Evolutionary conservation across 2,888 invertebrate species (phyloP), one percentile per base, ranked within the genome.

Genomic region (Apantesis nais): DNA sequence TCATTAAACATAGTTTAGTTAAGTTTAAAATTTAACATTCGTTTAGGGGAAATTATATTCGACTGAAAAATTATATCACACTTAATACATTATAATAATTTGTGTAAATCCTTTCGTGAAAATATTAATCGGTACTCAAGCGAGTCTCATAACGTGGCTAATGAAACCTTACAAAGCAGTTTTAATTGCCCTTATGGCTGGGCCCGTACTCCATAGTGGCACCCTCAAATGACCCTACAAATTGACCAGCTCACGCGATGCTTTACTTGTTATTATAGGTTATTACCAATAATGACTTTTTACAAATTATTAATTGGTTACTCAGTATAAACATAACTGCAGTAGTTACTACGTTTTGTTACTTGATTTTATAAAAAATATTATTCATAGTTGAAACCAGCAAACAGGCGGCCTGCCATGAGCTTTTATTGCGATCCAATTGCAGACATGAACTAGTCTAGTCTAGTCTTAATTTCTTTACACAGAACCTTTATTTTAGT

Each of bases 241-340:
- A 94, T 93, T 94, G 92, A 92, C 89, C 88, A 87, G 86, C 88
- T 85, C 94, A 94, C 94, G 94, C 94, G 88, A 94, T 89, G 81
- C 84, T 87, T 87, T 80, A 83, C 86, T 88, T 79, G 76, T 75
- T 79, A 81, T 79, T 81, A 81, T 80, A 80, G 77, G 71, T 78
- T n/a, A 83, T 85, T 85, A 78, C 78, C 76, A 77, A 78, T 85
- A 85, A 85, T 82, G 77, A 73, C 72, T 75, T 61, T 73, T 74
- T 75, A 81, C 72, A 75, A 79, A 72, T 73, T 76, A 70, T 29
- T 70, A 58, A 68, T 73, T 29, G 29, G 44, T 44, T 41, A 63
- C 19, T 44, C 29, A 63, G 29, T 29, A 44, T 44, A 19, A 41
- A 41, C 12, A 39, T 25, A 39, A 39, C 25, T 25, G 16, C 63